These are phyloP conservation scores for Amiota minor DNA, from an alignment of 2,888 invertebrate species.

Conservation along the genomic window DNA sequence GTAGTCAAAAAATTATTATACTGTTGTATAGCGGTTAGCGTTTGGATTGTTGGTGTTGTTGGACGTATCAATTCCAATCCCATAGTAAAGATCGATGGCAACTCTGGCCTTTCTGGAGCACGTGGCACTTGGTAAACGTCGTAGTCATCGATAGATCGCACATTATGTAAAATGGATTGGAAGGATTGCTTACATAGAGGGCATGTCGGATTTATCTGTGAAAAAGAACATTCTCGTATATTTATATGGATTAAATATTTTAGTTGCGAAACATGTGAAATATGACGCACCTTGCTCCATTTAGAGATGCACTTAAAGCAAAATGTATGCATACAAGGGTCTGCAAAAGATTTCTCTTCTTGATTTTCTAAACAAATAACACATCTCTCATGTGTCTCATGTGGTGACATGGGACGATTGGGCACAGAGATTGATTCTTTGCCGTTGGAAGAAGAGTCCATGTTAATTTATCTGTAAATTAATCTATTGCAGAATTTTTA, in stretches of 20 bases:
- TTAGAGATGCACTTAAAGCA: conserved; percentile 93
- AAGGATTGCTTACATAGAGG: conserved; percentile 95
- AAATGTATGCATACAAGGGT: conserved; percentile 94
- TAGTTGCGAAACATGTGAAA: background rate
- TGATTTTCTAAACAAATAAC: no score
- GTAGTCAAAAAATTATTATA: no score
- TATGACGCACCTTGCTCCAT: conserved; percentile 86
- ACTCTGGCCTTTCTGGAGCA: conserved; percentile 54
- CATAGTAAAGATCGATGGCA: no score
- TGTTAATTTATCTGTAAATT: no score
- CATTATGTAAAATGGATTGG: conserved; percentile 93
- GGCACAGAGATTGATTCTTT: conserved; percentile 29
- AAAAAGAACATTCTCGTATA: conserved; percentile 37
- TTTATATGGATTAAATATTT: background rate
- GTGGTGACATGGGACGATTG: conserved; percentile 77
- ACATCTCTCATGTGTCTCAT: no score
- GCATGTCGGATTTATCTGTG: conserved; percentile 90
- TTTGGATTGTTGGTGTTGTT: no score
- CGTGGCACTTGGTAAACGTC: conserved; percentile 83
- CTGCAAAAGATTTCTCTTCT: conserved; percentile 92
- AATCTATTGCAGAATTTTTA: no score
- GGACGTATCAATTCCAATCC: no score
- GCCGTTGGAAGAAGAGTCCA: no score
- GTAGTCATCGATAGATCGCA: conserved; percentile 88
- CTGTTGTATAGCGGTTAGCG: no score